A percentile compares a stretch with the other conserved stretches of the same genome.
Conservation (phyloP, 1,140 invertebrate species). For the Caenorhabditis inopinata region DNA sequence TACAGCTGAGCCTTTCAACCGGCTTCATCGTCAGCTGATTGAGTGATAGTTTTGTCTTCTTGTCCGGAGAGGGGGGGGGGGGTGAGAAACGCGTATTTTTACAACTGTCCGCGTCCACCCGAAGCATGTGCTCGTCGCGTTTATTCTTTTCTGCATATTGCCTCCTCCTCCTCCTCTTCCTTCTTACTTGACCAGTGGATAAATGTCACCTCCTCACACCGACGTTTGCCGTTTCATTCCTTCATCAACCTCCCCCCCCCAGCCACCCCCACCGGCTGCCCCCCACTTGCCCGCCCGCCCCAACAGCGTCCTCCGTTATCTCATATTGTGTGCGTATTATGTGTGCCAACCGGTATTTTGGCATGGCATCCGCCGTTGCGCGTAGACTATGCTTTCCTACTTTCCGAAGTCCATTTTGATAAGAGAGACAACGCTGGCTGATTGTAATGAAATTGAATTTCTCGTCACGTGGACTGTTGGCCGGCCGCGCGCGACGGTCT, state of each 20-base stretch:
- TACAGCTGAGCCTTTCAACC: too few relatives aligned
- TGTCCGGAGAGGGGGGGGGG: too few relatives aligned
- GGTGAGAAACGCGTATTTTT: too few relatives aligned
- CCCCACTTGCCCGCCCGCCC: background rate
- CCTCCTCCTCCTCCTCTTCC: too few relatives aligned
- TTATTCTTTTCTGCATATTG: background rate
- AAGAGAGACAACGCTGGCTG: background rate
- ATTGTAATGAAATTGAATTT: background rate
- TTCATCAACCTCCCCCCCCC: background rate
- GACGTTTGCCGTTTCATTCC: too few relatives aligned
- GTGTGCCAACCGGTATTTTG: conserved; percentile 15
- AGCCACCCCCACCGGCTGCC: background rate
- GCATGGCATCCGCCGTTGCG: background rate
- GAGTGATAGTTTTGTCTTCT: background rate
- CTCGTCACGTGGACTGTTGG: background rate
- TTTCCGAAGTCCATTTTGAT: background rate
- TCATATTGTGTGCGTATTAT: background rate
- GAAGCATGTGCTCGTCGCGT: background rate
- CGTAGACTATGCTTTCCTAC: background rate
- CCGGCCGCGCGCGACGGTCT: too few relatives aligned
- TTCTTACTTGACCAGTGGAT: background rate
- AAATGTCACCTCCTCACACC: too few relatives aligned
- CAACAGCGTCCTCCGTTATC: background rate
- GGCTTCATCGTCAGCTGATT: background rate
- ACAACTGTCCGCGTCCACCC: too few relatives aligned